Evolutionary conservation across 1,140 invertebrate species (phyloP).

Genomic region (Sitophilus oryzae): DNA sequence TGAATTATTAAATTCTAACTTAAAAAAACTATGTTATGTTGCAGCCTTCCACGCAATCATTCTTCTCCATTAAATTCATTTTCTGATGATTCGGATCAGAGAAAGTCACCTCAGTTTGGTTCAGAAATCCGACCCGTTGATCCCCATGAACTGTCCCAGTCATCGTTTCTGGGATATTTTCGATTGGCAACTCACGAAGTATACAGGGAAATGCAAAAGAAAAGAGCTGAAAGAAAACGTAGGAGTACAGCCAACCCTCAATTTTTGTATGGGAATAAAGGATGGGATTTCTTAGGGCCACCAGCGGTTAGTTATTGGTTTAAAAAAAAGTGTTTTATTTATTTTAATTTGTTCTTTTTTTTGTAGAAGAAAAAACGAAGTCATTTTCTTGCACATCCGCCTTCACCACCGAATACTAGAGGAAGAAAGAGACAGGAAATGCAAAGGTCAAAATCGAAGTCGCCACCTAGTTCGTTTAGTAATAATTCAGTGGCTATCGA

Average conservation of each 20-base stretch:
- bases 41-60: slow-evolving; percentile 13
- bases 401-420: slow-evolving; percentile 49
- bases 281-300: slow-evolving; percentile 29
- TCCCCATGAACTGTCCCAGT: slow-evolving; percentile 37
- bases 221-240: slow-evolving; percentile 49
- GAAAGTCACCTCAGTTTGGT: slow-evolving; percentile 26
- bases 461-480: slow-evolving; percentile 5
- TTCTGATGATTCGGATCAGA: slow-evolving; percentile 36
- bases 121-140: slow-evolving; percentile 33
- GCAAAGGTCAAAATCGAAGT: not conserved
- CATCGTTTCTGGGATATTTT: slow-evolving; percentile 43
- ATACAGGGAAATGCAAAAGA: slow-evolving; percentile 48
- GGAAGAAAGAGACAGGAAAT: slow-evolving; percentile 22
- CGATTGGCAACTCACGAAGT: slow-evolving; percentile 46
- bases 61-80: slow-evolving; percentile 30
- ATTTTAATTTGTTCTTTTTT: not conserved
- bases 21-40: not conserved
- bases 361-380: slow-evolving; percentile 48
- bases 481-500: not conserved
- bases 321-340: not conserved
- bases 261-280: slow-evolving; percentile 48
- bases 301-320: slow-evolving; percentile 11
- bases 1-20: not conserved
- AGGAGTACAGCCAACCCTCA: slow-evolving; percentile 52
- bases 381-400: slow-evolving; percentile 44